These are phyloP conservation scores for Pseudachorutes palmiensis DNA, from an alignment of 1,140 invertebrate species.

Conservation along the genomic window DNA sequence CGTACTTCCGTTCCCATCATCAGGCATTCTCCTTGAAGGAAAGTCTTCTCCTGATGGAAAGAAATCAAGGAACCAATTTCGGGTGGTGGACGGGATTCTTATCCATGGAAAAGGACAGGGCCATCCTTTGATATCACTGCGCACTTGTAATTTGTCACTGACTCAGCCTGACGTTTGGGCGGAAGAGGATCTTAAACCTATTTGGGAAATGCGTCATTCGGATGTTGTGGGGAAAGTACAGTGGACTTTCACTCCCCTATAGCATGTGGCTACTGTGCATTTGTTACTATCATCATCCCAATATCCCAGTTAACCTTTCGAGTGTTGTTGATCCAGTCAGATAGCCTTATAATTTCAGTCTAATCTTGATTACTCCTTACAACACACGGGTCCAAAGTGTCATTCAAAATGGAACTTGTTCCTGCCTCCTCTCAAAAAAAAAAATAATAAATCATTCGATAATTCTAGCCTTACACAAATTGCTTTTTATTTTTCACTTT, in stretches of 20 bases:
- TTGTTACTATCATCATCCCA: too few relatives aligned
- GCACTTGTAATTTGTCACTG: slow-evolving; percentile 31
- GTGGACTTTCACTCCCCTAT: background rate
- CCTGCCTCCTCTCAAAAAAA: too few relatives aligned
- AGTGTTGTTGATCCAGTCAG: background rate
- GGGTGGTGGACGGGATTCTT: background rate
- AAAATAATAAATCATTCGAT: too few relatives aligned
- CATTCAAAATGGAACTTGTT: too few relatives aligned
- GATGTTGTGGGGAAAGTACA: background rate
- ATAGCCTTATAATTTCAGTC: background rate
- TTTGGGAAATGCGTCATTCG: background rate
- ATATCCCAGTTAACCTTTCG: background rate
- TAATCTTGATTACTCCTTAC: too few relatives aligned
- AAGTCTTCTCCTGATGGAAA: background rate
- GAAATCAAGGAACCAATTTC: background rate
- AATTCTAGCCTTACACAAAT: too few relatives aligned
- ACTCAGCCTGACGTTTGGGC: slow-evolving; percentile 18
- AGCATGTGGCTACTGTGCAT: too few relatives aligned
- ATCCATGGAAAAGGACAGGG: background rate
- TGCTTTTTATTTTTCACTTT: too few relatives aligned
- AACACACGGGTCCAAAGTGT: too few relatives aligned
- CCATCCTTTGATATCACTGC: slow-evolving; percentile 21
- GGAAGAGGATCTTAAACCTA: background rate
- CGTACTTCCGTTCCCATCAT: too few relatives aligned
- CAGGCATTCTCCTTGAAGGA: background rate